Conservation (phyloP, 2,888 invertebrate species). For the Capitulum mitella region DNA sequence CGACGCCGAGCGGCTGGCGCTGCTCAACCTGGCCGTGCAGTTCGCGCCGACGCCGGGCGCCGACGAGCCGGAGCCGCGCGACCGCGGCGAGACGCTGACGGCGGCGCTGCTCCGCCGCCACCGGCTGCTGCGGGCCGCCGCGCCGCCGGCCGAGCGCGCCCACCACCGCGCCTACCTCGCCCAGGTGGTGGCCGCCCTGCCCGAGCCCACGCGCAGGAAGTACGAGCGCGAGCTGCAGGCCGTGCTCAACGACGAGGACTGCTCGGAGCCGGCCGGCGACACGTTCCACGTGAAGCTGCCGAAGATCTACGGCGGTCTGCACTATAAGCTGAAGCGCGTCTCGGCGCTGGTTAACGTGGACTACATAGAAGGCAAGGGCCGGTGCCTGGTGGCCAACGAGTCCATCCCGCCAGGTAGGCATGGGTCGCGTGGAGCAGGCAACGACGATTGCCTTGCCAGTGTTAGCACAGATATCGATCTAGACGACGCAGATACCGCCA, state of each 20-base stretch:
- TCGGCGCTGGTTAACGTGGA: constrained; percentile 30
- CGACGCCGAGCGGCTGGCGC: background rate
- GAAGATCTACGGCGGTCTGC: constrained; percentile 23
- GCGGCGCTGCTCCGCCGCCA: background rate
- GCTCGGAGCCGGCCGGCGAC: background rate
- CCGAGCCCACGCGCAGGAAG: background rate
- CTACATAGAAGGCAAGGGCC: constrained; percentile 36
- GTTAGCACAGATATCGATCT: too few relatives aligned
- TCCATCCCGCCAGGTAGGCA: constrained; percentile 38
- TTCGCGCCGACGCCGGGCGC: constrained; percentile 9
- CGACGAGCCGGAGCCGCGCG: constrained; percentile 12
- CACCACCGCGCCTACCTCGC: background rate
- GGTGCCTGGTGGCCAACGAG: constrained; percentile 38
- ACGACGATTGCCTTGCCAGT: too few relatives aligned
- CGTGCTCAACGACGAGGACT: background rate
- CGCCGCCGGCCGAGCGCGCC: background rate
- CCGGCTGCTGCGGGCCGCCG: background rate
- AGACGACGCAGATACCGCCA: too few relatives aligned
- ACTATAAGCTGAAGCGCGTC: constrained; percentile 28
- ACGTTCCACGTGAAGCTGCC: background rate
- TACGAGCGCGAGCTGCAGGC: background rate
- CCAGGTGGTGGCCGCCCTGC: background rate
- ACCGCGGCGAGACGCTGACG: constrained; percentile 9
- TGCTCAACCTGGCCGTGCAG: constrained; percentile 19
- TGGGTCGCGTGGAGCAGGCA: too few relatives aligned